Base-by-base conservation (phyloP, 2,888 invertebrate species). In the Lochmaea capreae region DNA sequence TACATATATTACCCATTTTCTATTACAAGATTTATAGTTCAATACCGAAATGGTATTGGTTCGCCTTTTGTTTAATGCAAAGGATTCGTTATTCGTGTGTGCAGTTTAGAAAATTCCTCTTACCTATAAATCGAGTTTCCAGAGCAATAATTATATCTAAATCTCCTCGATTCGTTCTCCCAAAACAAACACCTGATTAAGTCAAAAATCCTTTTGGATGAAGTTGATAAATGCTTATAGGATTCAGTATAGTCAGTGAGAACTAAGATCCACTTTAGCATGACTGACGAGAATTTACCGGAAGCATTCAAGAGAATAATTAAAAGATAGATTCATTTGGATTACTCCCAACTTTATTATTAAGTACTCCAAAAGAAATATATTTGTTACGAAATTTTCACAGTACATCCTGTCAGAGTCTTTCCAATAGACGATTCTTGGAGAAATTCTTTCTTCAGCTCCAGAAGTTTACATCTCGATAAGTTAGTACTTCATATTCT, bases 121-220 rank as follows among this genome's bases (percentile, higher is more conserved):
- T 52, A 65, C 12, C 70, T 65, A 70, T 70, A 70, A 70, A 70
- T 70, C 65, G 70, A 70, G 42, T 57, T 12, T 22, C 63, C 57
- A 4, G 18, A 46, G 70, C 57, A 52, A 70, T 70, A 70, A 70
- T 70, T 70, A 70, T 70, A 65, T 39, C 70, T 14, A 22, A 39
- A 70, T 70, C 57, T 57, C 52, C 54, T 57, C 18, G 62, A 54
- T 70, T 65, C 57, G 54, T 42, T 70, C 43, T 65, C n/a, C 11
- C 46, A 54, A 65, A 70, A 70, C 63, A 65, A 65, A 70, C 70
- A 65, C 70, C 43, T 63, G 57, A 57, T 70, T 70, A 65, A 57
- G 65, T 70, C 63, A 65, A 63, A 65, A 54, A 70, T 65, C 63
- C 70, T 43, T 42, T 18, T 16, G 63, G 54, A 57, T 65, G 22